Percentiles rank a stretch among this genome's conserved stretches.
phyloP scores from a whole-genome alignment of 2,113 vertebrate species.

The Galbula dea region DNA sequence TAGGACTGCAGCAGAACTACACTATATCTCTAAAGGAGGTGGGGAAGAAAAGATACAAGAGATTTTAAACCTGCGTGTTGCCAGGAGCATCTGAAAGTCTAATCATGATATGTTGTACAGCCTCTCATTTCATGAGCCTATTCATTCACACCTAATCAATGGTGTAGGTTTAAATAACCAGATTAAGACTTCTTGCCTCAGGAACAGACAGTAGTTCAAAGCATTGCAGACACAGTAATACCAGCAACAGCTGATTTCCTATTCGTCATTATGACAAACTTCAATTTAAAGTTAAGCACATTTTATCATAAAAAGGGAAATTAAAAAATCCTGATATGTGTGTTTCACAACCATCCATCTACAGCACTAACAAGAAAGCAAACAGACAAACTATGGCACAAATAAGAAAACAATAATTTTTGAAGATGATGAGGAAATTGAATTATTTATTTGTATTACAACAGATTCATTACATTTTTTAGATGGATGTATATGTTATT shows the following conservation, averaged over 20 bases:
- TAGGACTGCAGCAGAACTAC: background rate
- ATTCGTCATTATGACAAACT: background rate
- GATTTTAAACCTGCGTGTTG: background rate
- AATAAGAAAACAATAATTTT: background rate
- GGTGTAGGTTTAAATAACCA: background rate
- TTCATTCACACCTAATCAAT: background rate
- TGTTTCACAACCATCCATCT: background rate
- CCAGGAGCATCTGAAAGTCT: background rate
- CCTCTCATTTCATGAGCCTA: background rate
- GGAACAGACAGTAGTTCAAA: background rate
- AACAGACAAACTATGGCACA: background rate
- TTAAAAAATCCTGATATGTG: background rate
- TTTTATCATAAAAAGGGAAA: background rate
- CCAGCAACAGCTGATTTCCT: background rate
- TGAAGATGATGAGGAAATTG: background rate
- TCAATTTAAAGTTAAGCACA: background rate
- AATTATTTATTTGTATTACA: background rate
- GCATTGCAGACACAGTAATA: background rate
- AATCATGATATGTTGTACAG: background rate
- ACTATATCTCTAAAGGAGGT: background rate
- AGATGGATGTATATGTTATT: background rate
- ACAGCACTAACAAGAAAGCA: background rate
- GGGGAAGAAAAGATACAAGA: background rate
- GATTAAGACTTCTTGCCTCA: background rate
- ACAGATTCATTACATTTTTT: background rate